These are phyloP conservation scores for Oreochromis grahami DNA, from an alignment of 2,797 vertebrate genomes.

Conservation along the genomic window DNA sequence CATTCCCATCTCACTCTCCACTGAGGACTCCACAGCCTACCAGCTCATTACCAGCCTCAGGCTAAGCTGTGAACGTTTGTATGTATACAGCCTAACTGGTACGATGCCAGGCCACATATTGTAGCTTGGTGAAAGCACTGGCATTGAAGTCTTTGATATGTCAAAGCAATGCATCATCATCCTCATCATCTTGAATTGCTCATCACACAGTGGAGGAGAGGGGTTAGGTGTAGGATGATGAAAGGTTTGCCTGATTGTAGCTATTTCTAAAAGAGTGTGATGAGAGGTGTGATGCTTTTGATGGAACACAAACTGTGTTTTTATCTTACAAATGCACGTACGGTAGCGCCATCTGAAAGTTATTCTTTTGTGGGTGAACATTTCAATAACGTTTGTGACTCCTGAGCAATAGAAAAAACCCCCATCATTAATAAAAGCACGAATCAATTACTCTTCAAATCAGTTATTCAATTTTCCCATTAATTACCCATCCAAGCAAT, in stretches of 20 bases:
- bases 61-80: constrained; percentile 31
- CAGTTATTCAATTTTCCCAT: constrained; percentile 52
- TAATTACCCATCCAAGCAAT: constrained; percentile 55
- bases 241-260: constrained; percentile 15
- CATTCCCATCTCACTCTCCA: constrained; percentile 28
- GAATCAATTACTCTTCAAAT: constrained; percentile 49
- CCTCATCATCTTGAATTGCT: constrained; percentile 26
- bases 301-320: background rate
- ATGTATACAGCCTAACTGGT: constrained; percentile 9
- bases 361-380: background rate
- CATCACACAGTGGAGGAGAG: constrained; percentile 27
- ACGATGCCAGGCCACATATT: constrained; percentile 5
- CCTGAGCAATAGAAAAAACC: background rate
- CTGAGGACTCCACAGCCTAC: constrained; percentile 39
- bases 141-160: constrained; percentile 10
- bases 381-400: background rate
- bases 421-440: constrained; percentile 41
- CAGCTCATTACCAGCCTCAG: constrained; percentile 40
- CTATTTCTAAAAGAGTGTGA: constrained; percentile 41
- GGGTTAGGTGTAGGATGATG: constrained; percentile 34
- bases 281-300: constrained; percentile 17
- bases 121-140: constrained; percentile 10
- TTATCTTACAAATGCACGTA: background rate
- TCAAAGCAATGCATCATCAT: constrained; percentile 22
- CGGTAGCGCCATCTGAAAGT: background rate